phyloP scores from a whole-genome alignment of 2,113 vertebrate species.

The Neotragus moschatus region DNA sequence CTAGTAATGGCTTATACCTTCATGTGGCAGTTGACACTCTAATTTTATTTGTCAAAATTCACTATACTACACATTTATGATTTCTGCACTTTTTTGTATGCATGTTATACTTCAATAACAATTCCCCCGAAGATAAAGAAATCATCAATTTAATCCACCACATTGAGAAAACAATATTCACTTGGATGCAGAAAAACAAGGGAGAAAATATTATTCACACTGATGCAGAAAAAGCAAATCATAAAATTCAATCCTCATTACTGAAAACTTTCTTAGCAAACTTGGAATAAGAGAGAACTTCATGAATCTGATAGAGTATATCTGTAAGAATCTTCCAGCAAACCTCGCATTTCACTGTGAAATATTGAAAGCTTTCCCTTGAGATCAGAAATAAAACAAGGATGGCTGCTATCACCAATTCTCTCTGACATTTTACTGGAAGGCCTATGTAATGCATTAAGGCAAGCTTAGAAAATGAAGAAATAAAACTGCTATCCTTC shows the following conservation, averaged over 20 bases:
- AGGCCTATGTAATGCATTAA: neutral
- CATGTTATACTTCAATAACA: neutral
- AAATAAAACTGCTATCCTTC: neutral
- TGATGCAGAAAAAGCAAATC: conserved; percentile 41
- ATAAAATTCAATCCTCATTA: conserved; percentile 16
- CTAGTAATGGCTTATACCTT: neutral
- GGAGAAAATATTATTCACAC: neutral
- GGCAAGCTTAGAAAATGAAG: neutral
- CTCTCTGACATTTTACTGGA: neutral
- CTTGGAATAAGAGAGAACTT: conserved; percentile 29
- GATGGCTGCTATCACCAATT: neutral
- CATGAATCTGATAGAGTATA: conserved; percentile 10
- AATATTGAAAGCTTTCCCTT: neutral
- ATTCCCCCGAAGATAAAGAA: neutral
- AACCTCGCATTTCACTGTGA: conserved; percentile 3
- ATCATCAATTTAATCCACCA: conserved; percentile 27
- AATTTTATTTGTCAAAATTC: neutral
- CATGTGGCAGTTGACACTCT: neutral
- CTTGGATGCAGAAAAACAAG: conserved; percentile 18
- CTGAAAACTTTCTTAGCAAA: conserved; percentile 35
- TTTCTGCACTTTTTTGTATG: neutral
- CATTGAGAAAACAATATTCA: conserved; percentile 22
- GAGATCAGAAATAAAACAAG: conserved; percentile 1
- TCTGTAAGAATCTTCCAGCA: neutral
- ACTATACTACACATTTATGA: neutral